A percentile compares a stretch with the other conserved stretches of the same genome.
Evolutionary conservation across 1,140 invertebrate genomes (phyloP).

Genomic region (Tenebrio molitor): DNA sequence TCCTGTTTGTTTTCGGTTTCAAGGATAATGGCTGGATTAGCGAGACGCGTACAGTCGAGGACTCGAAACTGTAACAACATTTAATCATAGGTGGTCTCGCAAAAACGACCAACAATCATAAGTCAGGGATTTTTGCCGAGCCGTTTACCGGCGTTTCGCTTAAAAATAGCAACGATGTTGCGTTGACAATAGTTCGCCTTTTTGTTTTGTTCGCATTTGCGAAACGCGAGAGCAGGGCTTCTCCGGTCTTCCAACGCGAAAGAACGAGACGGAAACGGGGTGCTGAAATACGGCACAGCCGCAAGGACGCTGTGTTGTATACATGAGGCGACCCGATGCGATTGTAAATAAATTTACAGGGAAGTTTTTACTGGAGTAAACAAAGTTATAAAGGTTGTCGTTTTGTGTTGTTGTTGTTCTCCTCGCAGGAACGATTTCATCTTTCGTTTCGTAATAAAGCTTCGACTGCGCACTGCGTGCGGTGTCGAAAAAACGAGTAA

Average conservation of each 20-base stretch:
- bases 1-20: no score
- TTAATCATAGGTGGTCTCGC: conserved; percentile 31
- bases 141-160: conserved; percentile 3
- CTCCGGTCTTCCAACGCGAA: neutral
- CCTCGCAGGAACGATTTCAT: conserved; percentile 6
- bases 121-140: conserved; percentile 9
- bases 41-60: no score
- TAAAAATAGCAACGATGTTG: conserved; percentile 28
- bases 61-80: conserved; percentile 17
- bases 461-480: conserved; percentile 31
- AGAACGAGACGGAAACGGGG: neutral
- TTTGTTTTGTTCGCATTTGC: conserved; percentile 3
- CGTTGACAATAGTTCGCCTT: conserved; percentile 39
- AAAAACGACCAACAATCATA: conserved; percentile 22
- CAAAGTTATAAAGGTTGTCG: conserved; percentile 32
- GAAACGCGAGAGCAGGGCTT: neutral
- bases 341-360: conserved; percentile 24
- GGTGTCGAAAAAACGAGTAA: conserved; percentile 45
- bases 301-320: conserved; percentile 31
- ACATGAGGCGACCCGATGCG: conserved; percentile 17
- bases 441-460: conserved; percentile 22
- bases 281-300: conserved; percentile 5
- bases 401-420: conserved; percentile 17
- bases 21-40: no score
- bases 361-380: conserved; percentile 16